Conservation (phyloP, 37 sponge, comb jelly and placozoan species). For the Corticium candelabrum region DNA sequence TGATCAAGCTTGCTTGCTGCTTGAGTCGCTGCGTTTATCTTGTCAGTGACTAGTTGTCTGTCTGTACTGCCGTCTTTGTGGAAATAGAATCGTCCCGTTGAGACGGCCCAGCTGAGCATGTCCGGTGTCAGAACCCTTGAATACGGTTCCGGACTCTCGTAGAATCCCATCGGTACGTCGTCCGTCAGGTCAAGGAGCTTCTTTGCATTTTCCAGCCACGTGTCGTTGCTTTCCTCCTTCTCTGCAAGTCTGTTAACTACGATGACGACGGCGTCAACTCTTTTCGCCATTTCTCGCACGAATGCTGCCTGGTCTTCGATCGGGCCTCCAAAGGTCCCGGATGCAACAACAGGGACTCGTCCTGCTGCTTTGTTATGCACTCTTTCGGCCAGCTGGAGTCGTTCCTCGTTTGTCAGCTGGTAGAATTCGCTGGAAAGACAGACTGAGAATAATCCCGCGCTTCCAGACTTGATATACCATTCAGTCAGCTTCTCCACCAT, state of each 20-base stretch:
- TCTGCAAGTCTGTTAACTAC: slow-evolving; percentile 73
- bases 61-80: slow-evolving; percentile 68
- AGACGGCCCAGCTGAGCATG: slow-evolving; percentile 70
- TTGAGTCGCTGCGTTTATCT: slow-evolving; percentile 39
- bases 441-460: slow-evolving; percentile 71
- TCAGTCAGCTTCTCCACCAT: slow-evolving; percentile 67
- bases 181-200: slow-evolving; percentile 68
- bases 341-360: slow-evolving; percentile 83
- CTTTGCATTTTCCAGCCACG: slow-evolving; percentile 65
- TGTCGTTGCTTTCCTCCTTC: slow-evolving; percentile 67
- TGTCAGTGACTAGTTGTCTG: slow-evolving; percentile 22
- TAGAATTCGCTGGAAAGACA: slow-evolving; percentile 89
- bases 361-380: slow-evolving; percentile 51
- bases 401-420: slow-evolving; percentile 79
- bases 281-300: slow-evolving; percentile 54
- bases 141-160: slow-evolving; percentile 78
- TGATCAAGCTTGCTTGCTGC: neutral
- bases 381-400: slow-evolving; percentile 50
- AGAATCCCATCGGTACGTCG: slow-evolving; percentile 66
- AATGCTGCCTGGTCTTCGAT: slow-evolving; percentile 68
- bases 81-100: slow-evolving; percentile 59
- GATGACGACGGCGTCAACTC: slow-evolving; percentile 58
- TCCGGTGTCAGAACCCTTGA: slow-evolving; percentile 55
- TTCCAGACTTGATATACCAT: slow-evolving; percentile 72
- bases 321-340: slow-evolving; percentile 39